Percentiles rank a stretch among this genome's conserved stretches.
Conservation (phyloP, 1,140 invertebrate species). For the Apis mellifera region DNA sequence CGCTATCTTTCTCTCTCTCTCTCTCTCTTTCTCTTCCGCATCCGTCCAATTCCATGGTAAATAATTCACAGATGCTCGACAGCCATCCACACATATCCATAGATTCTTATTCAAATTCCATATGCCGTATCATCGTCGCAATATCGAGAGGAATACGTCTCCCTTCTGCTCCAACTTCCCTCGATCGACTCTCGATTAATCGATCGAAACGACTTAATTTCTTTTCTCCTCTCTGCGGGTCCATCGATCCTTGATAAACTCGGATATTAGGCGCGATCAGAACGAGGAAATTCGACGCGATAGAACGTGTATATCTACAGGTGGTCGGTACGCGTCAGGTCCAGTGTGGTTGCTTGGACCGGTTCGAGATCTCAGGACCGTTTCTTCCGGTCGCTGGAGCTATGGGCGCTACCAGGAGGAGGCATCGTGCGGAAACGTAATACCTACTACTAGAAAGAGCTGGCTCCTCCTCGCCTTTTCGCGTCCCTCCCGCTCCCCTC, state of each 20-base stretch:
- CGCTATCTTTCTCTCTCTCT: neutral
- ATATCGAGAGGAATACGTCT: too few relatives aligned
- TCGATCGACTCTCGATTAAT: too few relatives aligned
- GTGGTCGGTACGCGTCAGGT: conserved; percentile 47
- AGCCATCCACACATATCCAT: too few relatives aligned
- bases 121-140: too few relatives aligned
- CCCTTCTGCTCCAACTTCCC: too few relatives aligned
- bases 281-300: conserved; percentile 49
- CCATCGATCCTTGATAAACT: neutral
- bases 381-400: conserved; percentile 14
- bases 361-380: conserved; percentile 54
- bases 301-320: conserved; percentile 57
- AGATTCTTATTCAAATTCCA: too few relatives aligned
- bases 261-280: conserved; percentile 32
- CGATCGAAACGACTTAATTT: neutral
- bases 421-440: conserved; percentile 62
- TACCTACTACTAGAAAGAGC: conserved; percentile 41
- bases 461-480: conserved; percentile 35
- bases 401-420: conserved; percentile 50
- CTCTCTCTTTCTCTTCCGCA: too few relatives aligned
- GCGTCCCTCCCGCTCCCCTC: conserved; percentile 7
- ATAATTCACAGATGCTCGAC: neutral
- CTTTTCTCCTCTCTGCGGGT: too few relatives aligned
- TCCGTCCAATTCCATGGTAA: neutral
- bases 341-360: conserved; percentile 43